Conservation (phyloP, 2,888 invertebrate species). For the Argyra leucocephala region DNA sequence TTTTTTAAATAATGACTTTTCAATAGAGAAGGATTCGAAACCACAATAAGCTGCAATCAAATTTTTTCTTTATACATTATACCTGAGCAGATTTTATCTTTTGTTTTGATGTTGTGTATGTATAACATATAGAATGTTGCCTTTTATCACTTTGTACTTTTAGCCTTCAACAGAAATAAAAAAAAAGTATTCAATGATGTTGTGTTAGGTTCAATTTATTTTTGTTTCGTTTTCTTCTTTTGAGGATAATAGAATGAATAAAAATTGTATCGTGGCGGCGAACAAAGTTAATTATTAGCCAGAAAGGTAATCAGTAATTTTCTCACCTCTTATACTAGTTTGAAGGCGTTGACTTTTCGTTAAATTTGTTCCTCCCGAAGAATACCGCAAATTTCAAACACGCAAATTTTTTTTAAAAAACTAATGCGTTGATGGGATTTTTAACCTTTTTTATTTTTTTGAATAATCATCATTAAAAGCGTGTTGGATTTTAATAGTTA, state of each 20-base stretch:
- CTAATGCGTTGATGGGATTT: neutral
- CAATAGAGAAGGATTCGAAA: neutral
- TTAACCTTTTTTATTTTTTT: neutral
- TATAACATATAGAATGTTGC: neutral
- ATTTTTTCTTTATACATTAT: no score
- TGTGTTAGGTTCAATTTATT: neutral
- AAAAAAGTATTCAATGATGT: neutral
- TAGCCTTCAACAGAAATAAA: neutral
- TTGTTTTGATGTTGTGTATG: neutral
- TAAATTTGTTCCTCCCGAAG: constrained; percentile 4
- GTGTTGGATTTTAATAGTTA: no score
- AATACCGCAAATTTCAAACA: neutral
- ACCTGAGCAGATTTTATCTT: neutral
- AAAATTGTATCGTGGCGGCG: constrained; percentile 7
- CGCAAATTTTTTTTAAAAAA: neutral
- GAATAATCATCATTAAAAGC: no score
- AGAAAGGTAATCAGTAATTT: constrained; percentile 17
- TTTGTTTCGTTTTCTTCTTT: neutral
- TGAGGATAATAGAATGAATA: neutral
- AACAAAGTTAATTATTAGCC: constrained; percentile 13
- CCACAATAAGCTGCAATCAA: neutral
- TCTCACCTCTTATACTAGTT: constrained; percentile 15
- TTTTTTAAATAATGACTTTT: neutral
- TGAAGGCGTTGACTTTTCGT: constrained; percentile 17
- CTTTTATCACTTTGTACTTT: neutral